phyloP scores from a whole-genome alignment of 2,888 invertebrate species.

The Melinopterus prodromus region DNA sequence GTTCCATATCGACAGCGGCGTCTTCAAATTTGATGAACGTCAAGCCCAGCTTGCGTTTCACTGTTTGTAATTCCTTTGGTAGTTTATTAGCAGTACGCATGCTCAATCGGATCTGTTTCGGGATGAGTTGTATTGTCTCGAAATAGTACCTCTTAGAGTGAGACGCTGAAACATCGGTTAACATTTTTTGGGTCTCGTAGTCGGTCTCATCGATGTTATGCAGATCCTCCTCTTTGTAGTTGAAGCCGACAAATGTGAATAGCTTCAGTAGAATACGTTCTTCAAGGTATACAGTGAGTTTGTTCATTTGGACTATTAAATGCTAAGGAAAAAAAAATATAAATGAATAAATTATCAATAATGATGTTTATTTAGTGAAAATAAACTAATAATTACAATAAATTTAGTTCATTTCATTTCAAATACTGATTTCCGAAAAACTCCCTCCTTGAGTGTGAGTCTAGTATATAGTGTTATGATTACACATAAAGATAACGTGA shows the following conservation, averaged over 20 bases:
- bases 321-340: conserved; percentile 62
- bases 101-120: conserved; percentile 80
- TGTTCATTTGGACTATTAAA: conserved; percentile 81
- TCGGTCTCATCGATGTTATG: conserved; percentile 75
- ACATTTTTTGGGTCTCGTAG: conserved; percentile 80
- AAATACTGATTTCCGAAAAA: too few relatives aligned
- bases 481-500: too few relatives aligned
- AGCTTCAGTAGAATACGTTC: conserved; percentile 83
- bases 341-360: too few relatives aligned
- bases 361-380: too few relatives aligned
- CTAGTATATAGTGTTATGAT: too few relatives aligned
- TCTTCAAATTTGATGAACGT: conserved; percentile 96
- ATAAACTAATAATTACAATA: too few relatives aligned
- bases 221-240: conserved; percentile 65
- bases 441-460: too few relatives aligned
- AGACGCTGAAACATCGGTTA: conserved; percentile 69
- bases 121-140: conserved; percentile 57
- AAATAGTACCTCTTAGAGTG: conserved; percentile 53
- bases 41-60: conserved; percentile 87
- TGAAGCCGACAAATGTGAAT: conserved; percentile 68
- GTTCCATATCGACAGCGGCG: conserved; percentile 90
- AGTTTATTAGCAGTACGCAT: conserved; percentile 90
- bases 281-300: conserved; percentile 86
- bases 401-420: too few relatives aligned
- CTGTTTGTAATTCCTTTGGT: conserved; percentile 74